Evolutionary conservation across 2,888 invertebrate genomes (phyloP).

Genomic region (Melinaea marsaeus): DNA sequence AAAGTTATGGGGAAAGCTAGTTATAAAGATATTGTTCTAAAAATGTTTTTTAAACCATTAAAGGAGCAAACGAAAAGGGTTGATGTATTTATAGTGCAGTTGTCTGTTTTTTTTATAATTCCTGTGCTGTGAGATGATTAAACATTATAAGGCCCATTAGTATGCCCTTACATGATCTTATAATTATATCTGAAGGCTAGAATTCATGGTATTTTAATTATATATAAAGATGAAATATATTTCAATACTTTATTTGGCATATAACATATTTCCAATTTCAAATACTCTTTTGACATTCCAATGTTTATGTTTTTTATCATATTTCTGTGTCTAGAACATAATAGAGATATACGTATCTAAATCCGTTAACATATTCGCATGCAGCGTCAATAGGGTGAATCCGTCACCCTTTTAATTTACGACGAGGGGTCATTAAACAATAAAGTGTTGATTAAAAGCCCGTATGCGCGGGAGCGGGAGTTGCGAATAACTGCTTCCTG

Average conservation of each 20-base stretch:
- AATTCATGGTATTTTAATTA: too few relatives aligned
- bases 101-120: too few relatives aligned
- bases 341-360: slow-evolving; percentile 41
- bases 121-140: too few relatives aligned
- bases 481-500: slow-evolving; percentile 76
- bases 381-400: slow-evolving; percentile 75
- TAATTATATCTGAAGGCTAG: too few relatives aligned
- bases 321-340: background rate
- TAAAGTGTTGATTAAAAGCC: slow-evolving; percentile 79
- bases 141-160: too few relatives aligned
- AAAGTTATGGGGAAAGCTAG: too few relatives aligned
- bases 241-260: slow-evolving; percentile 11
- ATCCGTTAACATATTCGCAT: slow-evolving; percentile 69
- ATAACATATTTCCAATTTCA: slow-evolving; percentile 7
- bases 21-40: too few relatives aligned
- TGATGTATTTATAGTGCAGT: too few relatives aligned
- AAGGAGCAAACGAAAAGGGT: too few relatives aligned
- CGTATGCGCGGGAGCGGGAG: slow-evolving; percentile 65
- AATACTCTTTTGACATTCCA: slow-evolving; percentile 16
- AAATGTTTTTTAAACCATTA: too few relatives aligned
- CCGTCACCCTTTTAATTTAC: slow-evolving; percentile 77
- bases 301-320: background rate
- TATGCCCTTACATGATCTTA: too few relatives aligned
- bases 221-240: too few relatives aligned
- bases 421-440: slow-evolving; percentile 78